These are phyloP conservation scores for Rhagologus leucostigma DNA, from an alignment of 2,113 vertebrate species.

Conservation along the genomic window DNA sequence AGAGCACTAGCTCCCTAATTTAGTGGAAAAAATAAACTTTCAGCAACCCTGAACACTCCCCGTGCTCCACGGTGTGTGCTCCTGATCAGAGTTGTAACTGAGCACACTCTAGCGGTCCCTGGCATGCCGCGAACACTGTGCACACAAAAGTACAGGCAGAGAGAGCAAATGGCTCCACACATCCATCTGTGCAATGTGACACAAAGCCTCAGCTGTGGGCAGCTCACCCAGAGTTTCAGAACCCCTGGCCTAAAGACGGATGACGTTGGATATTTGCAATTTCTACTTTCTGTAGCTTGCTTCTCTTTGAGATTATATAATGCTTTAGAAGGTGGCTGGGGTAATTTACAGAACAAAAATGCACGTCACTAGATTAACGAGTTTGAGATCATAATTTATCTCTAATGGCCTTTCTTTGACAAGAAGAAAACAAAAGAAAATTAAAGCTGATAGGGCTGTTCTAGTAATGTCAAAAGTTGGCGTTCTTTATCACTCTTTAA, in stretches of 20 bases:
- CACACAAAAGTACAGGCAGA: background rate
- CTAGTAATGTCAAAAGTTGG: slow-evolving; percentile 64
- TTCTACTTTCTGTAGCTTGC: background rate
- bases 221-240: background rate
- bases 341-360: slow-evolving; percentile 40
- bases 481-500: slow-evolving; percentile 71
- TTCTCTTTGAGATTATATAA: background rate
- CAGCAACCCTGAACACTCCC: background rate
- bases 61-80: accelerated
- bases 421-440: slow-evolving; percentile 54
- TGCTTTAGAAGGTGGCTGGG: background rate
- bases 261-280: background rate
- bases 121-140: background rate
- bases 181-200: accelerated
- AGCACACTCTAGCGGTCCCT: slow-evolving; percentile 31
- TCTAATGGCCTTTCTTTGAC: slow-evolving; percentile 53
- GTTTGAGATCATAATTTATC: slow-evolving; percentile 62
- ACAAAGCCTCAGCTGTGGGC: background rate
- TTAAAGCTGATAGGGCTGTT: slow-evolving; percentile 62
- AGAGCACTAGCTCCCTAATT: slow-evolving; percentile 3
- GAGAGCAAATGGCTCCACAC: background rate
- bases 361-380: slow-evolving; percentile 26
- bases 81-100: background rate
- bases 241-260: background rate
- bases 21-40: slow-evolving; percentile 25